These are phyloP conservation scores for Halyomorpha halys DNA, from an alignment of 1,140 invertebrate genomes.

Conservation along the genomic window DNA sequence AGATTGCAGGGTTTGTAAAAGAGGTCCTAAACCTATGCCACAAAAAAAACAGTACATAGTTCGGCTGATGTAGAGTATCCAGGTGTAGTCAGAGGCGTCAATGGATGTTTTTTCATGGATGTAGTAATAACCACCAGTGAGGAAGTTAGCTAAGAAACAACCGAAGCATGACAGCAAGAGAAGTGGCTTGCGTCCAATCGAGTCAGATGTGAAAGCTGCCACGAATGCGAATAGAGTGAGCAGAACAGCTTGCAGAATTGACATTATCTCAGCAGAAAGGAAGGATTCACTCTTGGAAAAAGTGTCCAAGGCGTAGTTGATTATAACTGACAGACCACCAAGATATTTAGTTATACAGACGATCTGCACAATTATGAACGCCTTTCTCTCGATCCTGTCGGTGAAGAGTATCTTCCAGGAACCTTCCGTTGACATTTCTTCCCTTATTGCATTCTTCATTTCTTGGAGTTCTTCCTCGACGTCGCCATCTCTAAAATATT, in stretches of 20 bases:
- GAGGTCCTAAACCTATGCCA: conserved; percentile 28
- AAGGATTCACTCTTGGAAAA: conserved; percentile 28
- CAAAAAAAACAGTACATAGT: conserved; percentile 1
- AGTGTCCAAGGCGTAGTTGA: conserved; percentile 29
- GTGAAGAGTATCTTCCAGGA: conserved; percentile 26
- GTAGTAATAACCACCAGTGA: conserved; percentile 25
- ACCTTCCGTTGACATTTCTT: conserved; percentile 12
- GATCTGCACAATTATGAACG: conserved; percentile 30
- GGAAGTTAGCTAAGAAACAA: conserved; percentile 18
- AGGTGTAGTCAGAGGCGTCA: background rate
- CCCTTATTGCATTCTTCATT: background rate
- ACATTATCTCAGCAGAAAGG: no score
- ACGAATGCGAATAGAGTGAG: conserved; percentile 39
- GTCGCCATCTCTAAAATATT: background rate
- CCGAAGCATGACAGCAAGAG: background rate
- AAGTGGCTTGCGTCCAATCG: conserved; percentile 38
- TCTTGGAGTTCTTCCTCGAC: background rate
- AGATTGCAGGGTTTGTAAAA: conserved; percentile 28
- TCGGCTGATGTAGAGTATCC: background rate
- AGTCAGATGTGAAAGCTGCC: conserved; percentile 39
- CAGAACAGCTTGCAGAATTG: conserved; percentile 44
- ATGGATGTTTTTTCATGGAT: background rate
- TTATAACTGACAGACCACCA: conserved; percentile 29
- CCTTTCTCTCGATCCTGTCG: conserved; percentile 25
- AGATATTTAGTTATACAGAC: conserved; percentile 30